phyloP scores from a whole-genome alignment of 1,140 invertebrate genomes.

The Drosophila orena region DNA sequence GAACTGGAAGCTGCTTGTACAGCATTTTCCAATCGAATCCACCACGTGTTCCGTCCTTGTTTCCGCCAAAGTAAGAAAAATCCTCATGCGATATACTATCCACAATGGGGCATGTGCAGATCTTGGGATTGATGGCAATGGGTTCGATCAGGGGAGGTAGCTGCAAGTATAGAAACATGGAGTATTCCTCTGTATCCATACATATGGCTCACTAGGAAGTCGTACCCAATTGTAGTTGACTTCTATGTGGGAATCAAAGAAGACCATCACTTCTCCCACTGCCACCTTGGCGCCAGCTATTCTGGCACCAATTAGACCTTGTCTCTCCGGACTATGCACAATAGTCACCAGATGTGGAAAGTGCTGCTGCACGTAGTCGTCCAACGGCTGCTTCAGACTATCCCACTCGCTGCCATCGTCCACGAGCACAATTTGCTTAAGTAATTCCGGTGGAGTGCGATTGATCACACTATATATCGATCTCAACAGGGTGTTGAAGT shows the following conservation, averaged over 20 bases:
- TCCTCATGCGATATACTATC: constrained; percentile 92
- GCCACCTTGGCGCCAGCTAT: constrained; percentile 93
- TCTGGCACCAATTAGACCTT: constrained; percentile 94
- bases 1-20: constrained; percentile 92
- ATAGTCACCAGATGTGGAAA: constrained; percentile 90
- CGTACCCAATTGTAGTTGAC: constrained; percentile 91
- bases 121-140: constrained; percentile 89
- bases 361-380: constrained; percentile 90
- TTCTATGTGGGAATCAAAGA: constrained; percentile 97
- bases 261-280: constrained; percentile 93
- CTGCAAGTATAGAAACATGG: constrained; percentile 8
- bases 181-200: no score
- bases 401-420: constrained; percentile 94
- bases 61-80: constrained; percentile 91
- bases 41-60: constrained; percentile 91
- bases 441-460: constrained; percentile 91
- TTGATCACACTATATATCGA: constrained; percentile 93
- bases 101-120: constrained; percentile 94
- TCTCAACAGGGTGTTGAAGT: constrained; percentile 93
- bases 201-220: no score
- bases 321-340: constrained; percentile 89
- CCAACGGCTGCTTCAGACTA: constrained; percentile 89
- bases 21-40: constrained; percentile 95
- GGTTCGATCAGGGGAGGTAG: constrained; percentile 91
- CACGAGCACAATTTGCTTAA: constrained; percentile 97